These are phyloP conservation scores for Alauda arvensis DNA, from an alignment of 2,797 vertebrate species.

Conservation along the genomic window DNA sequence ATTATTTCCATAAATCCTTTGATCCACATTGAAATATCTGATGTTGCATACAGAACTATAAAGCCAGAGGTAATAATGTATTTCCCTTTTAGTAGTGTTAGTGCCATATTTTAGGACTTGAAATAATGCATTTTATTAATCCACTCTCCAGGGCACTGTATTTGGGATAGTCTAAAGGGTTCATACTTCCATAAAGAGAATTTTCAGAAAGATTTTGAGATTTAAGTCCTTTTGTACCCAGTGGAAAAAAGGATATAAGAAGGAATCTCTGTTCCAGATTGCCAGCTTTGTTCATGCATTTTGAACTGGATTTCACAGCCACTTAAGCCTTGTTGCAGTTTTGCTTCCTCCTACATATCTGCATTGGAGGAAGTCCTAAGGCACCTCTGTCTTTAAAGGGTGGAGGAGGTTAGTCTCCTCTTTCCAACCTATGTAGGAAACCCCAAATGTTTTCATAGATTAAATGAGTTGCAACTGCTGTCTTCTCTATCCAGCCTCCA, in stretches of 20 bases:
- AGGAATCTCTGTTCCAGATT: background rate
- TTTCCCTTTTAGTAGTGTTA: background rate
- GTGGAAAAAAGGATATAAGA: background rate
- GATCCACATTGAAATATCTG: background rate
- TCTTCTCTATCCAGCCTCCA: background rate
- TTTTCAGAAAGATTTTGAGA: background rate
- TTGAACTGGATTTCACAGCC: background rate
- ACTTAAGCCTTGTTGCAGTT: background rate
- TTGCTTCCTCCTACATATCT: background rate
- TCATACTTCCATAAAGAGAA: background rate
- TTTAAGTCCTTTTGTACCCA: background rate
- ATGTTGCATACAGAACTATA: background rate
- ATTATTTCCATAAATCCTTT: conserved; percentile 34
- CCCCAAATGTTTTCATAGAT: background rate
- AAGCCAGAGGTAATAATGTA: background rate
- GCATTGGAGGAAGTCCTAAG: background rate
- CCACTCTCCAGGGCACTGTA: background rate
- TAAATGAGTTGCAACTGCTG: background rate
- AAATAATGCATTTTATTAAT: background rate
- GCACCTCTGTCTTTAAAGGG: background rate
- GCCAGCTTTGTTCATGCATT: background rate
- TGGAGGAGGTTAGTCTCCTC: background rate
- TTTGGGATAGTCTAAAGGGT: background rate
- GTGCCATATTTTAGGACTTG: background rate
- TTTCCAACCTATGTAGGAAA: background rate